A percentile compares a stretch with the other conserved stretches of the same genome.
phyloP scores from a whole-genome alignment of 2,888 invertebrate genomes.

The Pterobdella sp. region DNA sequence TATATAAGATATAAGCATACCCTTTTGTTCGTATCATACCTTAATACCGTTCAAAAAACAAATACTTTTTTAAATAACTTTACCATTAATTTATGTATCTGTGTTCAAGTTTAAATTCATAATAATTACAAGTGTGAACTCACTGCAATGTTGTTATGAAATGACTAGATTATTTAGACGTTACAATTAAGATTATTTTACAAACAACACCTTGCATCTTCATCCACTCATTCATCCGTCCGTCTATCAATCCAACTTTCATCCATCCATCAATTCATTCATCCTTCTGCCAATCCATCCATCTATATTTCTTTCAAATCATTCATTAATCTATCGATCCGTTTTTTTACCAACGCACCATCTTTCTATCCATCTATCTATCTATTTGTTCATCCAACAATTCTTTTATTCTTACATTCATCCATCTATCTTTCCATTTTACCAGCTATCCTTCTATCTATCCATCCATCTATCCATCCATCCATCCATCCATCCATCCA shows the following conservation, averaged over 20 bases:
- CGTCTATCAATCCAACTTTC: background rate
- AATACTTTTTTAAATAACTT: no score
- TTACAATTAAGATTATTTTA: no score
- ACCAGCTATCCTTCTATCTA: background rate
- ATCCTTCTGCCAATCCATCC: background rate
- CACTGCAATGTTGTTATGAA: no score
- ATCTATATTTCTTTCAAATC: background rate
- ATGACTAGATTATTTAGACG: no score
- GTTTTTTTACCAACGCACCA: background rate
- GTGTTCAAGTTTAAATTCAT: no score
- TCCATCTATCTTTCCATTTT: background rate
- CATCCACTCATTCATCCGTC: background rate
- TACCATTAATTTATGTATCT: no score
- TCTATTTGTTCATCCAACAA: background rate
- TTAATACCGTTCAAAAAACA: no score
- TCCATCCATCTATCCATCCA: background rate
- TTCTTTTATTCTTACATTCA: background rate
- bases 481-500: background rate
- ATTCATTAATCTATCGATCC: background rate
- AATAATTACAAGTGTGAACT: no score
- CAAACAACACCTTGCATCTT: no score
- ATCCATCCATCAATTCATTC: background rate
- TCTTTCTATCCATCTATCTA: conserved; percentile 2
- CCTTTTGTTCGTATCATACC: no score
- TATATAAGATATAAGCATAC: no score